phyloP scores from a whole-genome alignment of 2,113 vertebrate species.

The Riparia riparia region DNA sequence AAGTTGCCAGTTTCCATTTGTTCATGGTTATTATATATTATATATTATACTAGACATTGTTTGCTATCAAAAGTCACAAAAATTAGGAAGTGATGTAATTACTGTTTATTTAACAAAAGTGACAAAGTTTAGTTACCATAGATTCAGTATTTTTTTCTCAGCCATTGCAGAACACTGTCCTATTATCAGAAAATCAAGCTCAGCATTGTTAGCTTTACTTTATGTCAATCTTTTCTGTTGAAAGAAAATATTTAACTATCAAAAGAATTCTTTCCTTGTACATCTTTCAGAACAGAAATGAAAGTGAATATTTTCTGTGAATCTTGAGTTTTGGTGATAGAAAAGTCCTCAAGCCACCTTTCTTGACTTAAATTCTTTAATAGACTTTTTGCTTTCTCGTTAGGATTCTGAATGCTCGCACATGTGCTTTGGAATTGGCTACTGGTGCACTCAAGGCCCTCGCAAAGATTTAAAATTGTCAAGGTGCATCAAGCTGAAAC shows the following conservation, averaged over 20 bases:
- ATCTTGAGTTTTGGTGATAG: background rate
- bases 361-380: background rate
- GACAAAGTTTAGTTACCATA: background rate
- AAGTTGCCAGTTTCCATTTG: background rate
- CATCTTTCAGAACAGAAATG: background rate
- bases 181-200: background rate
- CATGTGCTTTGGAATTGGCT: background rate
- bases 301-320: background rate
- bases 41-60: background rate
- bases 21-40: background rate
- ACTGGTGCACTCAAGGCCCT: background rate
- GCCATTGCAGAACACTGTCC: background rate
- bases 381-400: background rate
- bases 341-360: background rate
- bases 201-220: background rate
- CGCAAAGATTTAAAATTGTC: background rate
- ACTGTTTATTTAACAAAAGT: background rate
- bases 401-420: background rate
- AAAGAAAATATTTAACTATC: background rate
- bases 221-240: background rate
- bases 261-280: background rate
- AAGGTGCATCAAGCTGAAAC: background rate
- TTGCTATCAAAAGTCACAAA: background rate
- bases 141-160: background rate
- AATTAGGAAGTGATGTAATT: background rate